These are phyloP conservation scores for Pteruthius melanotis DNA, from an alignment of 2,113 vertebrate species.

Conservation along the genomic window DNA sequence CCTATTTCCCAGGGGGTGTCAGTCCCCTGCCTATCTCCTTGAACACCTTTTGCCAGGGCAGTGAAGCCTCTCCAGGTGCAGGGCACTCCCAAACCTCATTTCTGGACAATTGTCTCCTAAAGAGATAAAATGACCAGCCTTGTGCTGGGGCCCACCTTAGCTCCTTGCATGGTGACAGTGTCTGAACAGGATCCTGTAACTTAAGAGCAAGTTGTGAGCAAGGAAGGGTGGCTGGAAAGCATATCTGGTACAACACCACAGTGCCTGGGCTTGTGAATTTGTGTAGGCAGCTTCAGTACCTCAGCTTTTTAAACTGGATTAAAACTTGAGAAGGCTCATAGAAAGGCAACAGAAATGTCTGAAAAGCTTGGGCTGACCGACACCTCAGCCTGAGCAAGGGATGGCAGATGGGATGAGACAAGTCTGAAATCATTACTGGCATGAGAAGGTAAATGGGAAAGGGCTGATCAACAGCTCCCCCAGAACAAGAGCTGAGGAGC, in stretches of 20 bases:
- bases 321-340: background rate
- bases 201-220: background rate
- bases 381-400: background rate
- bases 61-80: background rate
- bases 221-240: background rate
- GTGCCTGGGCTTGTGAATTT: background rate
- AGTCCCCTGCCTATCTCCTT: background rate
- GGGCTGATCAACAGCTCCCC: background rate
- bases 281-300: background rate
- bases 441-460: background rate
- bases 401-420: background rate
- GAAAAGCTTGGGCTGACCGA: background rate
- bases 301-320: background rate
- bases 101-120: background rate
- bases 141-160: background rate
- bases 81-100: background rate
- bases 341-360: background rate
- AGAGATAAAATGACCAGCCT: background rate
- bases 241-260: rapidly evolving
- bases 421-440: background rate
- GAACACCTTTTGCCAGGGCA: background rate
- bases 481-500: background rate
- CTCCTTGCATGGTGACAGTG: background rate
- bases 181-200: background rate
- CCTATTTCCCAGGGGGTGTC: background rate